Evolutionary conservation across 2,888 invertebrate genomes (phyloP).

Genomic region (Lissonota sp.): DNA sequence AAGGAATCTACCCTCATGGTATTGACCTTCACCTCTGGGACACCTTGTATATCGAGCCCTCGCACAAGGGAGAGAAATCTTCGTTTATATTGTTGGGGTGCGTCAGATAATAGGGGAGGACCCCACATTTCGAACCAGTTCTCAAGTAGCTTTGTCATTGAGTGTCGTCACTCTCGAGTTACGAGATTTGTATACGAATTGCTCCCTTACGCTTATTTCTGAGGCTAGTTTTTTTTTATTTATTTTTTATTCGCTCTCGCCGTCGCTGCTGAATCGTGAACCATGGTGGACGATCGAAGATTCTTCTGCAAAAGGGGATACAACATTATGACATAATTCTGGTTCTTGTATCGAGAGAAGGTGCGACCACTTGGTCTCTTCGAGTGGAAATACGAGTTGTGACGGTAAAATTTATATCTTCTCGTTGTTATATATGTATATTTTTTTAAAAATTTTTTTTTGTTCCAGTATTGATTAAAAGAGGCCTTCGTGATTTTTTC

Average conservation of each 20-base stretch:
- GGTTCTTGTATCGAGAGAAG: constrained; percentile 11
- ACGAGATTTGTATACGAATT: constrained; percentile 81
- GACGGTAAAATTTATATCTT: background rate
- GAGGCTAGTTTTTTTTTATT: constrained; percentile 27
- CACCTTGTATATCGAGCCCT: constrained; percentile 40
- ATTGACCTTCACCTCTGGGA: no score
- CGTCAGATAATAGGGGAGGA: constrained; percentile 70
- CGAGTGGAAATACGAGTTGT: constrained; percentile 2
- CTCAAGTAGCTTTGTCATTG: constrained; percentile 77
- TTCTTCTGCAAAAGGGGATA: background rate
- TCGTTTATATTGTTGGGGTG: constrained; percentile 59
- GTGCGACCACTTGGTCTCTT: constrained; percentile 32
- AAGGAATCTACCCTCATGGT: constrained; percentile 10
- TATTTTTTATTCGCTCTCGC: background rate
- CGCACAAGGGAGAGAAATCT: constrained; percentile 36
- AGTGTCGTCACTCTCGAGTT: constrained; percentile 79
- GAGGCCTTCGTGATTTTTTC: no score
- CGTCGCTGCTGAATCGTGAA: background rate
- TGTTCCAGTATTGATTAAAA: no score
- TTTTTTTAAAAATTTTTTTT: no score
- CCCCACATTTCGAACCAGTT: constrained; percentile 76
- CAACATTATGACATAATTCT: constrained; percentile 27
- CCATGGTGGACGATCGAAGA: constrained; percentile 9
- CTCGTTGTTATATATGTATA: no score
- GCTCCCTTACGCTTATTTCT: constrained; percentile 70